Evolutionary conservation across 2,797 vertebrate species (phyloP).

Genomic region (Pseudotriccus pelzelni): DNA sequence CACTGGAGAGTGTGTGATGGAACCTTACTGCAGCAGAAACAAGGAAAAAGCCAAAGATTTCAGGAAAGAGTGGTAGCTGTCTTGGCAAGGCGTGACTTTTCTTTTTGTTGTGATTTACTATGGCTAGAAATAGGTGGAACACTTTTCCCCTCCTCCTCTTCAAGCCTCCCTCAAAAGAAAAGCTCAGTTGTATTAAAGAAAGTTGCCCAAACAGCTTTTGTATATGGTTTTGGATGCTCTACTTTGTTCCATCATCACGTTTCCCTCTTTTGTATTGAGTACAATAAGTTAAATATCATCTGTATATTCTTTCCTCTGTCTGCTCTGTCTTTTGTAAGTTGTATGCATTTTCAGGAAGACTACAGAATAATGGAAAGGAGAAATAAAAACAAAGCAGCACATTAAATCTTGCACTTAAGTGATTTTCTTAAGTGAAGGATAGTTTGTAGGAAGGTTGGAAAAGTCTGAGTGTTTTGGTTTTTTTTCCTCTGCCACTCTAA

Average conservation of each 20-base stretch:
- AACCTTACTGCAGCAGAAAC: background rate
- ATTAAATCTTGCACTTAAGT: background rate
- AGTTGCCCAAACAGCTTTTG: background rate
- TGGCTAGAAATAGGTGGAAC: background rate
- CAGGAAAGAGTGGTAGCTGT: background rate
- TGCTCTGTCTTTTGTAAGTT: background rate
- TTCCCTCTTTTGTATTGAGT: background rate
- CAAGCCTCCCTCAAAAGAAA: background rate
- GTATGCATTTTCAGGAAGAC: background rate
- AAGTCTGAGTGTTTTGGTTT: background rate
- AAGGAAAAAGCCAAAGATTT: background rate
- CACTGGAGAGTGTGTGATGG: background rate
- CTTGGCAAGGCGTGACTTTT: background rate
- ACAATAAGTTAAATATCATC: background rate
- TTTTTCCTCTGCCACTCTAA: background rate
- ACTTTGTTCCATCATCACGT: background rate
- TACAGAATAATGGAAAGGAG: background rate
- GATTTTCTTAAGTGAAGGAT: constrained; percentile 33
- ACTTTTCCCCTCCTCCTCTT: background rate
- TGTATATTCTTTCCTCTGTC: background rate
- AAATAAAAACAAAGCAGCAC: constrained; percentile 2
- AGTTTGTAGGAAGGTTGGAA: constrained; percentile 31
- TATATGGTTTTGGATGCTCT: background rate
- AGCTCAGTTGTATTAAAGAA: background rate
- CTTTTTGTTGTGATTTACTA: background rate